Conservation (phyloP, 2,113 vertebrate genomes). For the Sciurus niger region DNA sequence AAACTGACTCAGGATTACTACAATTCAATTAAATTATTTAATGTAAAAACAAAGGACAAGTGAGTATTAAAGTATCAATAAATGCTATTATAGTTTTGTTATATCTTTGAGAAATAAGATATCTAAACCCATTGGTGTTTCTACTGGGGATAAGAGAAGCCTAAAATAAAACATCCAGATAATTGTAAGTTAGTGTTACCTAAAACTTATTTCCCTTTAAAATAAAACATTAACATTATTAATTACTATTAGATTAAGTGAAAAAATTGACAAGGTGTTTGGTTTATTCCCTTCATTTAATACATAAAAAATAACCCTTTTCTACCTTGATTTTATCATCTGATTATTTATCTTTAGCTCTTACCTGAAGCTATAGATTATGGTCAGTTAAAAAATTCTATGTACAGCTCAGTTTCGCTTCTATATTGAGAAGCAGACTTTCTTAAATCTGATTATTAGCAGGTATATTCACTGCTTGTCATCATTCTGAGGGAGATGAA, state of each 20-base stretch:
- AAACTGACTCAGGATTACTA: neutral
- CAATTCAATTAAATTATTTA: neutral
- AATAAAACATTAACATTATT: conserved; percentile 18
- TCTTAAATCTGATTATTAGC: neutral
- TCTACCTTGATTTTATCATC: neutral
- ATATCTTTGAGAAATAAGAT: conserved; percentile 26
- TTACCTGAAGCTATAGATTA: neutral
- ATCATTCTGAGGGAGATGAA: neutral
- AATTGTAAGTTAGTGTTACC: neutral
- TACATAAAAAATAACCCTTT: neutral
- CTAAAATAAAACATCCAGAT: neutral
- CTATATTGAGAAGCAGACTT: neutral
- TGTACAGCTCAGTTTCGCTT: neutral
- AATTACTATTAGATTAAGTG: neutral
- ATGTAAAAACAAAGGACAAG: neutral
- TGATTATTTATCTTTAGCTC: neutral
- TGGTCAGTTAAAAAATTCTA: neutral
- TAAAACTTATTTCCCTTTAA: neutral
- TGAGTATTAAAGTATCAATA: neutral
- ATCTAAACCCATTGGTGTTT: neutral
- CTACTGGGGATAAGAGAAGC: neutral
- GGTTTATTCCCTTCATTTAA: neutral
- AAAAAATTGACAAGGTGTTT: neutral
- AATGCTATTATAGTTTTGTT: neutral
- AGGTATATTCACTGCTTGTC: neutral